These are phyloP conservation scores for Turdus rufiventris DNA, from an alignment of 2,113 vertebrate species.

Conservation along the genomic window DNA sequence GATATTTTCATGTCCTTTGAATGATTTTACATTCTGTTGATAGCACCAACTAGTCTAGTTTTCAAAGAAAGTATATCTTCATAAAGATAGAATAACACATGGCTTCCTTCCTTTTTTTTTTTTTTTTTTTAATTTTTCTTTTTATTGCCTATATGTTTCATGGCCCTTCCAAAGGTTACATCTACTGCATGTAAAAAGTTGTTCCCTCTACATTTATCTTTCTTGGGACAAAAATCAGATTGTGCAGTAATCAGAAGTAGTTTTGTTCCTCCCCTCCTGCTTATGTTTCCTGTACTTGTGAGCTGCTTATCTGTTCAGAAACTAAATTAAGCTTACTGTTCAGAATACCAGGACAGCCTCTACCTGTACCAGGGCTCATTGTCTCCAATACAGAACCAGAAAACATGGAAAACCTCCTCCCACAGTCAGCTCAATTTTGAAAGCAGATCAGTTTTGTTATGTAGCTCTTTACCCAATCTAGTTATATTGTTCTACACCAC, in stretches of 20 bases:
- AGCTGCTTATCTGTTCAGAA: rapidly evolving
- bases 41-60: background rate
- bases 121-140: background rate
- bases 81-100: background rate
- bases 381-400: background rate
- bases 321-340: background rate
- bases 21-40: background rate
- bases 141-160: background rate
- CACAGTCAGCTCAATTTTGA: background rate
- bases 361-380: background rate
- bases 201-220: background rate
- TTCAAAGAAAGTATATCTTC: background rate
- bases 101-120: background rate
- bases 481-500: background rate
- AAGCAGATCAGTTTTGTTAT: background rate
- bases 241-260: background rate
- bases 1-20: background rate
- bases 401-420: background rate
- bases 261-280: background rate
- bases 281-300: background rate
- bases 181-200: background rate
- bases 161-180: background rate
- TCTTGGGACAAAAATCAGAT: background rate
- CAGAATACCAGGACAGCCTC: background rate
- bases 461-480: background rate